Base-by-base conservation (phyloP, 2,888 invertebrate species). In the Rhogogaster chlorosoma region DNA sequence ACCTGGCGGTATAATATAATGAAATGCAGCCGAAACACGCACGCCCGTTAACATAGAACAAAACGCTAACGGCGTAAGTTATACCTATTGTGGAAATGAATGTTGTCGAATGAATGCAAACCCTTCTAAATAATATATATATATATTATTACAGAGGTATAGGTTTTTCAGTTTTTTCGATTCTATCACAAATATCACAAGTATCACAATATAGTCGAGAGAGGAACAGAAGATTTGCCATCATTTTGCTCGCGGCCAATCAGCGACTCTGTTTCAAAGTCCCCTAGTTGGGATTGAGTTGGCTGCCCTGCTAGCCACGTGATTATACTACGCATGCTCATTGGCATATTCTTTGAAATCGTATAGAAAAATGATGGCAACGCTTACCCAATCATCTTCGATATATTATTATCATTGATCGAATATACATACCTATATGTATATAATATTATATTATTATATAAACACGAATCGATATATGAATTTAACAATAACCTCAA, bases 91-190 rank as follows among this genome's bases (percentile, higher is more conserved):
- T 77, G 77, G 77, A 77, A 53, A 77, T 77, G 77, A 77, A 77
- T 77, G 77, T 77, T 77, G 77, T 77, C 77, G 77, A 77, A 77
- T 77, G 77, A 77, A 77, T 77, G 77, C 32, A 53, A 77, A 77
- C 77, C 32, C 77, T 77, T 77, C 15, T 49, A 53, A 18, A 67
- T 67, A 67, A 15, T 67, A 32, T n/a, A n/a, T n/a, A n/a, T n/a
- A n/a, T n/a, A n/a, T 71, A 71, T 71, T 32, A 36, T 38, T 53
- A 38, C 10, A 71, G 70, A 71, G 61, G 22, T 18, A 71, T 71
- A 38, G 70, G 36, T 70, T 70, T 29, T 67, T 32, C 0, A 0
- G 26, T 67, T 67, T 32, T 32, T 29, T 67, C 12, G 32, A 32
- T 32, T 6, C 10, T n/a, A n/a, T 61, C 26, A 61, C 22, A 22